Evolutionary conservation across 2,888 invertebrate genomes (phyloP), one percentile per base, ranked within the genome.

Genomic region (Spodoptera picta): DNA sequence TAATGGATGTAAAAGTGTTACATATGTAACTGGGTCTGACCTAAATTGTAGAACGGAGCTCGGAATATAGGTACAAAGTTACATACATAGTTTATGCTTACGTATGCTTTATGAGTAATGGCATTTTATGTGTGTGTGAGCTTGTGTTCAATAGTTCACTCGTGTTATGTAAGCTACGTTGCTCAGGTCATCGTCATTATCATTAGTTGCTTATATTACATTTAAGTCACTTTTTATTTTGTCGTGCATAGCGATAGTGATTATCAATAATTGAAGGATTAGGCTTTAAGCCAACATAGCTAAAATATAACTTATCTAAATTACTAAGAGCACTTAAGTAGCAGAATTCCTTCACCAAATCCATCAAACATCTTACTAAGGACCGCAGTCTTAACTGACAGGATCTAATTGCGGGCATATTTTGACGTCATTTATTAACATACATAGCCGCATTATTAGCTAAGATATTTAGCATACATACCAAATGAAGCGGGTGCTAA

Each of bases 401-500:
- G 60, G 10, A 12, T 47, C 46, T 68, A 76, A 72, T 75, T 69
- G 58, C 60, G 19, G 51, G 56, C 53, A 63, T 52, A 79, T 60
- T 76, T 76, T 69, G 51, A 73, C 60, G 53, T 75, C 58, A 76
- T 49, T 66, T 54, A 69, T 76, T 69, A 79, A 54, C 64, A 60
- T 60, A 49, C 59, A 60, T 62, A 56, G 45, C 72, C 53, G 52
- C 49, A 66, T 64, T 58, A 65, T 62, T 68, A 46, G 49, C 64
- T 51, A 43, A 79, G 56, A 66, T 65, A 76, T 79, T 82, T 82
- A 80, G 72, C 68, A 75, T 74, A 72, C 58, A 77, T 79, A 80
- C 65, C 79, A 70, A 74, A 83, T 70, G 78, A 71, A 81, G 83
- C 65, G 70, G 69, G 71, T 75, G 69, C 64, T 83, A 83, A 83